These are phyloP conservation scores for Pherbina coryleti DNA, from an alignment of 2,888 invertebrate genomes.

Conservation along the genomic window DNA sequence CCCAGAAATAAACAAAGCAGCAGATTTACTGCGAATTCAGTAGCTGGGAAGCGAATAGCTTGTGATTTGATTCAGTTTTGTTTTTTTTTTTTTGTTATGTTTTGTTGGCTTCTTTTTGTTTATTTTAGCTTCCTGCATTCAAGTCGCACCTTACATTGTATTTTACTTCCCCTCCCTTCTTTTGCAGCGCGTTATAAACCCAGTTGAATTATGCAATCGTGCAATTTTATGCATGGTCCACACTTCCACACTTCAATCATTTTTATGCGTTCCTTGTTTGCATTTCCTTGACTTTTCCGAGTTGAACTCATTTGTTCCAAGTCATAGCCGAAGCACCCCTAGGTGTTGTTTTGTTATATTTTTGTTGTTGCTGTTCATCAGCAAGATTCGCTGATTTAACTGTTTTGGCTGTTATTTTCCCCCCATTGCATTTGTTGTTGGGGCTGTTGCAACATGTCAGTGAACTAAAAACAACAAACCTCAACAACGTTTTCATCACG, in stretches of 20 bases:
- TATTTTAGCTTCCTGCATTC: not conserved
- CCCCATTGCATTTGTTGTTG: not conserved
- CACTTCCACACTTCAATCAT: slow-evolving; percentile 45
- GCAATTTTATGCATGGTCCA: slow-evolving; percentile 9
- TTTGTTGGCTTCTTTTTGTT: slow-evolving; percentile 6
- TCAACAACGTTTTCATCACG: not conserved
- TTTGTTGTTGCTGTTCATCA: not conserved
- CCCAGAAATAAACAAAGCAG: not conserved
- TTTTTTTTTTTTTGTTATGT: not conserved
- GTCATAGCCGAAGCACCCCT: not conserved
- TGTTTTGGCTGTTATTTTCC: not conserved
- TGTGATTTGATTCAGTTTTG: not conserved
- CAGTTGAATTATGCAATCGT: slow-evolving; percentile 28
- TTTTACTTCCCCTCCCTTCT: not conserved
- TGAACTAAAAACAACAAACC: not conserved
- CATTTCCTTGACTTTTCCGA: not conserved
- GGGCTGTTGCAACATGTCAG: not conserved
- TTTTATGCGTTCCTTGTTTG: slow-evolving; percentile 46
- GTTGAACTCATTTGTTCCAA: not conserved
- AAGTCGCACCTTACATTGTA: not conserved
- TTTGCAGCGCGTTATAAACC: not conserved
- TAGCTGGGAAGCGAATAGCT: not conserved
- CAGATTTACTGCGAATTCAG: not conserved
- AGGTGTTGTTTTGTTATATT: not conserved
- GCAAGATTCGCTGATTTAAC: slow-evolving; percentile 7